Conservation (phyloP, 2,888 invertebrate species). For the Aphodius granarius region DNA sequence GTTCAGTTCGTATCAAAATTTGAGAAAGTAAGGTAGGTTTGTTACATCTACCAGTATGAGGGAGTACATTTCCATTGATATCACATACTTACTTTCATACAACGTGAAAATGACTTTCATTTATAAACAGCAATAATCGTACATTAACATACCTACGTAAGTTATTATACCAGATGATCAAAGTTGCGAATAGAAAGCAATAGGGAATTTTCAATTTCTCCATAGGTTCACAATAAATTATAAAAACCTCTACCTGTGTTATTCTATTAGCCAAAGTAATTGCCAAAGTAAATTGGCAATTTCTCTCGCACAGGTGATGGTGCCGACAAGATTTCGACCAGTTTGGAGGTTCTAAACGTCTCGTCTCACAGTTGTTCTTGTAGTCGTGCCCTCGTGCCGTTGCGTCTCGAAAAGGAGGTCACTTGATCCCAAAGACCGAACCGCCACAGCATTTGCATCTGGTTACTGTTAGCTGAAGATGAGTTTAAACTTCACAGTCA, state of each 20-base stretch:
- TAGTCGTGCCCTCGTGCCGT: not conserved
- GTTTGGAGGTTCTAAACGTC: not conserved
- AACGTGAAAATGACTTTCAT: not conserved
- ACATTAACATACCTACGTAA: not conserved
- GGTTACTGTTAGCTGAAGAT: not conserved
- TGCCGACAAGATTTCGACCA: not conserved
- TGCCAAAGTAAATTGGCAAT: not conserved
- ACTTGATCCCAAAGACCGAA: not conserved
- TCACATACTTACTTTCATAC: no score
- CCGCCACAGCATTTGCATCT: not conserved
- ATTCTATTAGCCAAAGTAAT: not conserved
- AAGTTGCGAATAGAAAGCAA: not conserved
- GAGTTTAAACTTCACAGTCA: not conserved
- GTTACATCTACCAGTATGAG: no score
- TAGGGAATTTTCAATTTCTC: not conserved
- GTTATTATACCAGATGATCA: not conserved
- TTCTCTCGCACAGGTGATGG: not conserved
- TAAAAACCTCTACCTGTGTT: not conserved
- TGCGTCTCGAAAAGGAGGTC: not conserved
- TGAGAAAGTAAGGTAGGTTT: no score
- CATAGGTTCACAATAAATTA: not conserved
- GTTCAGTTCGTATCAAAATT: no score
- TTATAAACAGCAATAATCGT: not conserved
- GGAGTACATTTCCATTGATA: no score
- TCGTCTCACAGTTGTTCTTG: not conserved